phyloP scores from a whole-genome alignment of 2,888 invertebrate species.

The Ochropacha duplaris region DNA sequence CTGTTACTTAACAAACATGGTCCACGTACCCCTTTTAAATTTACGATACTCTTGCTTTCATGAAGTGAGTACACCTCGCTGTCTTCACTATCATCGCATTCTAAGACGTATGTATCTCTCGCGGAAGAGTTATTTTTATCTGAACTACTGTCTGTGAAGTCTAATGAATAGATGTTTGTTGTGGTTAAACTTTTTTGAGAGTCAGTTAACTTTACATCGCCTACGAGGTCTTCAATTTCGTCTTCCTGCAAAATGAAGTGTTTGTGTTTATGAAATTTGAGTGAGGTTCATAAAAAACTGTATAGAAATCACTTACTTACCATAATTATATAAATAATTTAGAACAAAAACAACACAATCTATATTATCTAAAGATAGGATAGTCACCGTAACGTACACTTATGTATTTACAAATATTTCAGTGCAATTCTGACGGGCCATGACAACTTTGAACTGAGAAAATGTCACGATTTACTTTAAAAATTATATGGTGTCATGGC shows the following conservation, averaged over 20 bases:
- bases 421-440: conserved; percentile 72
- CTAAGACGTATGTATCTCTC: conserved; percentile 69
- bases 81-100: conserved; percentile 60
- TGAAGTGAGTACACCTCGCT: conserved; percentile 51
- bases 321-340: conserved; percentile 67
- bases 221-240: conserved; percentile 66
- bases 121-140: conserved; percentile 69
- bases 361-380: conserved; percentile 40
- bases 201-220: conserved; percentile 62
- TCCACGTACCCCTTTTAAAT: conserved; percentile 27
- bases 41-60: conserved; percentile 35
- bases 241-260: conserved; percentile 50
- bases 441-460: conserved; percentile 62
- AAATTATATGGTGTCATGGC: neutral
- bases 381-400: conserved; percentile 49
- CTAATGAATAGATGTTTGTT: conserved; percentile 62
- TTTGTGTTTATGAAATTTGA: neutral
- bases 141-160: conserved; percentile 69
- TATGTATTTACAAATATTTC: conserved; percentile 69
- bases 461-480: conserved; percentile 33
- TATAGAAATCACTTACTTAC: conserved; percentile 40
- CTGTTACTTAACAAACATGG: conserved; percentile 16
- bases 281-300: neutral
- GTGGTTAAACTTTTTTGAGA: conserved; percentile 74
- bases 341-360: conserved; percentile 64